phyloP scores from a whole-genome alignment of 2,797 vertebrate genomes.

The Phrynocephalus guinanensis region DNA sequence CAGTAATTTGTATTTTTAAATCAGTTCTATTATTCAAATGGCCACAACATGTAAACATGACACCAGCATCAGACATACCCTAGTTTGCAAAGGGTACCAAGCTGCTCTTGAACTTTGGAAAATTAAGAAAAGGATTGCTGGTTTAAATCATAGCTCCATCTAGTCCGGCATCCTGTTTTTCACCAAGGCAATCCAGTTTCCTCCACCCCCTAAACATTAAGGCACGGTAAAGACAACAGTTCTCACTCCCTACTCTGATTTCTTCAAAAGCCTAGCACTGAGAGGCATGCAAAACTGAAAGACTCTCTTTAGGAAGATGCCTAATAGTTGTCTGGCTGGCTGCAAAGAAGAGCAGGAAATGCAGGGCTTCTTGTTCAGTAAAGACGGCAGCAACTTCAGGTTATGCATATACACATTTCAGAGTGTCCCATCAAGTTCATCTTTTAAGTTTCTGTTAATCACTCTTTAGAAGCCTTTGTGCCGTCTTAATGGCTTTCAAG shows the following conservation, averaged over 20 bases:
- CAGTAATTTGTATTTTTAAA: slow-evolving; percentile 49
- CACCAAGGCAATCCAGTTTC: not conserved
- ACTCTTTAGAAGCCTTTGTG: slow-evolving; percentile 45
- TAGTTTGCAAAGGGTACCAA: slow-evolving; percentile 39
- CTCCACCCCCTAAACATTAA: not conserved
- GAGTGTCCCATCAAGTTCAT: slow-evolving; percentile 28
- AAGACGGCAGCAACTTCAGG: not conserved
- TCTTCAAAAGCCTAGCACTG: not conserved
- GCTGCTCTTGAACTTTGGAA: not conserved
- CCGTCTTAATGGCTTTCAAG: slow-evolving; percentile 54
- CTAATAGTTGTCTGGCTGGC: not conserved
- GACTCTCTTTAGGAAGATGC: not conserved
- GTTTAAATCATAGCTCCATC: not conserved
- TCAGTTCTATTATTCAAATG: slow-evolving; percentile 43
- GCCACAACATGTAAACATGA: slow-evolving; percentile 40
- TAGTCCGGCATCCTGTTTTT: not conserved
- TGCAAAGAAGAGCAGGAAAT: not conserved
- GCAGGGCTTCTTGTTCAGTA: slow-evolving; percentile 19
- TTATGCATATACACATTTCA: not conserved
- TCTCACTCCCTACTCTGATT: not conserved
- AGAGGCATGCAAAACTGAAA: not conserved
- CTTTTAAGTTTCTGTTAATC: slow-evolving; percentile 50
- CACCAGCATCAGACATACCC: slow-evolving; percentile 23
- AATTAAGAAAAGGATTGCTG: slow-evolving; percentile 27
- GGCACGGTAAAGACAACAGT: not conserved